phyloP scores from a whole-genome alignment of 1,140 invertebrate genomes.

The Aricia agestis region DNA sequence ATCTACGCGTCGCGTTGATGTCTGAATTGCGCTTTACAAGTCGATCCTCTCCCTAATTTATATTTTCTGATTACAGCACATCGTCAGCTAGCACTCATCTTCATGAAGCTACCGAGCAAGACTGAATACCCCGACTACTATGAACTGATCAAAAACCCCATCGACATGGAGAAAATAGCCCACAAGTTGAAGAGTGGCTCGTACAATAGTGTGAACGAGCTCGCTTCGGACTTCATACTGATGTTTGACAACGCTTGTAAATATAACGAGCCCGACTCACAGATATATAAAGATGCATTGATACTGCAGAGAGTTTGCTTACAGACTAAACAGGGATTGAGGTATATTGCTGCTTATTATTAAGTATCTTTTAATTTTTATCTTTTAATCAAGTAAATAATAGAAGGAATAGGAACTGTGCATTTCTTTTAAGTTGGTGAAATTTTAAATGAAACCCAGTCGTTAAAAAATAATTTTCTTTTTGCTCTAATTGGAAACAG shows the following conservation, averaged over 20 bases:
- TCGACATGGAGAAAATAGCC: conserved; percentile 97
- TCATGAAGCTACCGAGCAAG: conserved; percentile 96
- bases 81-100: conserved; percentile 91
- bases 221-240: conserved; percentile 94
- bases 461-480: no score
- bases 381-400: no score
- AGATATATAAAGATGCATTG: conserved; percentile 98
- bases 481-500: no score
- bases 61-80: conserved; percentile 57
- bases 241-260: conserved; percentile 99
- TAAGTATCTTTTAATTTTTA: no score
- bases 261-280: conserved; percentile 99
- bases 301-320: conserved; percentile 93
- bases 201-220: conserved; percentile 92
- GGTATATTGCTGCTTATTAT: no score
- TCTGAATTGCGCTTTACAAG: no score
- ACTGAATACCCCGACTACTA: conserved; percentile 98
- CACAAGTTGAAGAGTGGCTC: conserved; percentile 87
- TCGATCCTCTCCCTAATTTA: no score
- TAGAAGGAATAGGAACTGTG: no score
- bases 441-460: no score
- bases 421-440: no score
- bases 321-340: conserved; percentile 93
- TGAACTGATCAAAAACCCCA: conserved; percentile 97
- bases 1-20: no score